Evolutionary conservation across 1,140 invertebrate genomes (phyloP).

Genomic region (Eupeodes corollae): DNA sequence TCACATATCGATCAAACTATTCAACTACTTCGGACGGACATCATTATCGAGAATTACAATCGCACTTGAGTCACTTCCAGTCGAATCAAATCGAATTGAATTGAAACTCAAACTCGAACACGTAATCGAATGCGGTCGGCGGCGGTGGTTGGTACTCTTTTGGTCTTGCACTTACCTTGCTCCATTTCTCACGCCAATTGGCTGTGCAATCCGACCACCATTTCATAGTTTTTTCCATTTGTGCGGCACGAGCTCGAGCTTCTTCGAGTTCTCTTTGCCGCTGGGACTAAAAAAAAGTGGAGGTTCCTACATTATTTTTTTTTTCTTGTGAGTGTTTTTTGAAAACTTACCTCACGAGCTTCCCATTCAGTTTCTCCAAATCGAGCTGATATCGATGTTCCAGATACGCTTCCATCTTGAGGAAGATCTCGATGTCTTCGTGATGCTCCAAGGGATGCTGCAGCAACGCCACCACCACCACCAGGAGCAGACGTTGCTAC

Average conservation of each 20-base stretch:
- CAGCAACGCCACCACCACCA: slow-evolving; percentile 13
- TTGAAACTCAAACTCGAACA: too few species aligned
- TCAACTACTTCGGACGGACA: too few species aligned
- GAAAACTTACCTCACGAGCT: slow-evolving; percentile 47
- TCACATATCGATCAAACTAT: too few species aligned
- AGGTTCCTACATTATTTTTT: background rate
- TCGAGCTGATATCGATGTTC: slow-evolving; percentile 22
- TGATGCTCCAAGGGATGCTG: slow-evolving; percentile 6
- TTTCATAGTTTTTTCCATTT: slow-evolving; percentile 98
- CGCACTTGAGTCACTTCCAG: too few species aligned
- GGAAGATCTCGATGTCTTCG: slow-evolving; percentile 3
- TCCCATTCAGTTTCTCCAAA: slow-evolving; percentile 56
- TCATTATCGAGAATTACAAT: too few species aligned
- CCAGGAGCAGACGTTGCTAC: too few species aligned
- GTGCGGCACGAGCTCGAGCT: slow-evolving; percentile 75
- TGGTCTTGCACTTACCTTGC: slow-evolving; percentile 65
- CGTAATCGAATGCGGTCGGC: too few species aligned
- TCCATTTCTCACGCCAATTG: slow-evolving; percentile 86
- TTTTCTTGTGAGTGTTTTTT: background rate
- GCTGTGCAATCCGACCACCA: slow-evolving; percentile 82
- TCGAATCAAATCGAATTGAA: too few species aligned
- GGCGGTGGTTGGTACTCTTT: too few species aligned
- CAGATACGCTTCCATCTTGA: slow-evolving; percentile 13
- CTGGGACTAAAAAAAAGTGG: slow-evolving; percentile 41
- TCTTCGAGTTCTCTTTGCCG: slow-evolving; percentile 78